Evolutionary conservation across 2,797 vertebrate species (phyloP).

Genomic region (Perodicticus potto): DNA sequence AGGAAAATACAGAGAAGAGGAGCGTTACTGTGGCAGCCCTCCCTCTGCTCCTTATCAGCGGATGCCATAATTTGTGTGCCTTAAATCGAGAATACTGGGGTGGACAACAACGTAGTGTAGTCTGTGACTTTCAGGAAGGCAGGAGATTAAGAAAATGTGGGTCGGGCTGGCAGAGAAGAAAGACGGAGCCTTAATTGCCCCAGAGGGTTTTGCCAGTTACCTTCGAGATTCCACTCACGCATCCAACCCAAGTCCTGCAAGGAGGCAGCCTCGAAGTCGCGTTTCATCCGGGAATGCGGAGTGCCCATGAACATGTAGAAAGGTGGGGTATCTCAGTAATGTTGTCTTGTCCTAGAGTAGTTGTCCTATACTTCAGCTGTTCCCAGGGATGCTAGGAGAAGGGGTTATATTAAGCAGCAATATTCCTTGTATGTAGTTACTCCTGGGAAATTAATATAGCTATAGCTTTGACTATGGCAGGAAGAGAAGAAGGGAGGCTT

Average conservation of each 20-base stretch:
- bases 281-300: constrained; percentile 21
- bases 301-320: not conserved
- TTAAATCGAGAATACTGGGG: not conserved
- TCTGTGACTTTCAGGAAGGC: constrained; percentile 32
- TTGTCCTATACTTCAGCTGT: constrained; percentile 64
- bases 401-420: constrained; percentile 60
- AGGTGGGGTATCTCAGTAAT: constrained; percentile 67
- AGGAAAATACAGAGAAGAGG: not conserved
- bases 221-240: constrained; percentile 12
- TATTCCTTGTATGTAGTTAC: constrained; percentile 47
- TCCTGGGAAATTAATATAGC: constrained; percentile 67
- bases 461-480: constrained; percentile 34
- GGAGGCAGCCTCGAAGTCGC: constrained; percentile 33
- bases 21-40: not conserved
- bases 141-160: constrained; percentile 22
- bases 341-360: constrained; percentile 22
- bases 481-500: constrained; percentile 39
- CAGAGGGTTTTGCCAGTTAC: not conserved
- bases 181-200: constrained; percentile 14
- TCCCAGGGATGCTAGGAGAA: constrained; percentile 36
- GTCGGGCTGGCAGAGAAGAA: not conserved
- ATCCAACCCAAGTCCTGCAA: constrained; percentile 36
- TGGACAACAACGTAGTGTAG: not conserved
- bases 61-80: not conserved
- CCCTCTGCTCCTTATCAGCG: not conserved